A percentile compares a stretch with the other conserved stretches of the same genome.
Conservation (phyloP, 2,113 vertebrate genomes). For the Corythoichthys haematopterus region DNA sequence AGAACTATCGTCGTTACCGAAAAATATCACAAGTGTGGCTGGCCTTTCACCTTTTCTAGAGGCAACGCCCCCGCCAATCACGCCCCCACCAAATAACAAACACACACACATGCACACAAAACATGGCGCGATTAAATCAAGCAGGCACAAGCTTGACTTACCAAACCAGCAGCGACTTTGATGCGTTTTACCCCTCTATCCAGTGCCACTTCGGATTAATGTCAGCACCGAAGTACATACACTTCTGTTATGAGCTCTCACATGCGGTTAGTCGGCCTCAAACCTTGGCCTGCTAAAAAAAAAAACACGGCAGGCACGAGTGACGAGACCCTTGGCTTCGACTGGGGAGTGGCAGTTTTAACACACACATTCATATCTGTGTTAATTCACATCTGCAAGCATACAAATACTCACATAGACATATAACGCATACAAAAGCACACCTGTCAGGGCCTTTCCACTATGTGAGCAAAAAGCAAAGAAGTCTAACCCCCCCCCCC, state of each 20-base stretch:
- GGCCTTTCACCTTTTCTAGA: background rate
- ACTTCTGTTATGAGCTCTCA: constrained; percentile 14
- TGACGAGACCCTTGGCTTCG: constrained; percentile 65
- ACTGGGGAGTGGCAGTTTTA: constrained; percentile 56
- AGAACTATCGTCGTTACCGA: too few relatives aligned
- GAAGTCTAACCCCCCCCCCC: constrained; percentile 55
- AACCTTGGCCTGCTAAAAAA: constrained; percentile 54
- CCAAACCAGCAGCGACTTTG: constrained; percentile 27
- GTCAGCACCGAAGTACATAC: constrained; percentile 10
- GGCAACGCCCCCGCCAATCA: background rate
- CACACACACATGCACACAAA: background rate
- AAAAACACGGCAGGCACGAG: constrained; percentile 58
- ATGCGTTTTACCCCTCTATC: constrained; percentile 10
- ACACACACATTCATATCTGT: constrained; percentile 29
- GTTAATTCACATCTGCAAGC: constrained; percentile 33
- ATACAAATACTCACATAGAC: constrained; percentile 24
- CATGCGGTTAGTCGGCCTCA: constrained; percentile 43
- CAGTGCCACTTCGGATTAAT: background rate
- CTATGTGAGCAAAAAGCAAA: constrained; percentile 76
- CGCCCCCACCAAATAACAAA: background rate
- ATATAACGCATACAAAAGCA: constrained; percentile 70
- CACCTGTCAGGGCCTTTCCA: constrained; percentile 78
- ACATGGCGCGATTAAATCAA: background rate
- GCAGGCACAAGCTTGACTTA: constrained; percentile 42
- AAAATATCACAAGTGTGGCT: background rate